Evolutionary conservation across 1,140 invertebrate species (phyloP).

Genomic region (Polypedilum vanderplanki): DNA sequence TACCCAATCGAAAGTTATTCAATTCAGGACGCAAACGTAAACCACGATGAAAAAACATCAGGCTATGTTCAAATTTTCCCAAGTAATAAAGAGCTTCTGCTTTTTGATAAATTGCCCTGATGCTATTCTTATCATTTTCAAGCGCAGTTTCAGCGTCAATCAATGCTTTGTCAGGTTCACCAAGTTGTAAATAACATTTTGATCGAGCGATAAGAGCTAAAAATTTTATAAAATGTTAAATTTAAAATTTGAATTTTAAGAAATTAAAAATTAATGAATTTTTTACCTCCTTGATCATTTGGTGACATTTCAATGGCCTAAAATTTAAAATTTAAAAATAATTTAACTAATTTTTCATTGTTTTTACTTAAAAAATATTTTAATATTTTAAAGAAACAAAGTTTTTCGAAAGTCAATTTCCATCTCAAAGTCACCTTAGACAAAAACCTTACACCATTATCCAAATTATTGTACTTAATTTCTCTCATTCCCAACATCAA

Average conservation of each 20-base stretch:
- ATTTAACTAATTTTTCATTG: no score
- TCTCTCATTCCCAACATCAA: constrained; percentile 67
- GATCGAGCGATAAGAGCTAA: constrained; percentile 75
- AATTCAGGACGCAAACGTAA: constrained; percentile 76
- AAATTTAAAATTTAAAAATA: constrained; percentile 20
- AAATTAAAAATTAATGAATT: no score
- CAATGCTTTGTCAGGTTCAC: constrained; percentile 73
- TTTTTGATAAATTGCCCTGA: constrained; percentile 83
- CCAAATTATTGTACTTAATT: constrained; percentile 60
- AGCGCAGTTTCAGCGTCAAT: constrained; percentile 78
- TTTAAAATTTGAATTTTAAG: no score
- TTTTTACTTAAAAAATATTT: no score
- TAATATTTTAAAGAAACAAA: no score
- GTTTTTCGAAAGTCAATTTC: background rate
- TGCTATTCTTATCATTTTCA: constrained; percentile 64
- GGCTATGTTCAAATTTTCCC: constrained; percentile 86
- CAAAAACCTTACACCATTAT: constrained; percentile 64
- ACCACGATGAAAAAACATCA: constrained; percentile 86
- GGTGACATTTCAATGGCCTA: constrained; percentile 82
- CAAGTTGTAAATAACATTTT: constrained; percentile 82
- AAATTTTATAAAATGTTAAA: no score
- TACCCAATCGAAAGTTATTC: constrained; percentile 66
- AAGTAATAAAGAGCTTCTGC: constrained; percentile 88
- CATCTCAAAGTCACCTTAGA: constrained; percentile 57
- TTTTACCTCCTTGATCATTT: constrained; percentile 59